These are phyloP conservation scores for Cottoperca gobio DNA, from an alignment of 2,797 vertebrate genomes.

Conservation along the genomic window DNA sequence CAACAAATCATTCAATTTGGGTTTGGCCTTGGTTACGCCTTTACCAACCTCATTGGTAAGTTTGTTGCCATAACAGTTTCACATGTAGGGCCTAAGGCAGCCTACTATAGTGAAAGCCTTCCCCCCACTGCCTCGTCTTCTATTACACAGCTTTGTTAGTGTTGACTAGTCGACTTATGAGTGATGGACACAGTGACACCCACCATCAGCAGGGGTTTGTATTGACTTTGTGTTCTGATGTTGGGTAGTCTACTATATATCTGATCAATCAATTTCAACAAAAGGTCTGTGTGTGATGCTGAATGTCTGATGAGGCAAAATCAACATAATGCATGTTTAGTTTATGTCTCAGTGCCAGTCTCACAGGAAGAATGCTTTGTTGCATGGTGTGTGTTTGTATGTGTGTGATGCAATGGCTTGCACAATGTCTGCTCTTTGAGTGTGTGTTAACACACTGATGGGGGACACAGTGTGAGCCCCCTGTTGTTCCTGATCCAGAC, in stretches of 20 bases:
- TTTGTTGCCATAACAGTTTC: conserved; percentile 55
- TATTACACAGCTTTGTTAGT: conserved; percentile 54
- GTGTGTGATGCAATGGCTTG: conserved; percentile 4
- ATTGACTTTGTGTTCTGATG: conserved; percentile 62
- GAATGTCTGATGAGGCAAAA: conserved; percentile 71
- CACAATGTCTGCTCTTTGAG: conserved; percentile 29
- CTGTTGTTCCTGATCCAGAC: conserved; percentile 40
- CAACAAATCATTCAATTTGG: conserved; percentile 49
- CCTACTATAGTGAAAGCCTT: conserved; percentile 25
- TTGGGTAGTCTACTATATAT: conserved; percentile 38
- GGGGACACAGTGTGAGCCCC: conserved; percentile 25
- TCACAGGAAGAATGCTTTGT: conserved; percentile 38
- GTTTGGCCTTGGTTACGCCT: conserved; percentile 45
- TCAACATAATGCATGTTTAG: conserved; percentile 54
- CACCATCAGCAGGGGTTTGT: conserved; percentile 48
- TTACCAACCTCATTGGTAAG: conserved; percentile 29
- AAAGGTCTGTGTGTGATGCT: conserved; percentile 54
- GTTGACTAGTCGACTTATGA: conserved; percentile 38
- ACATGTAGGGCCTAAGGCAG: conserved; percentile 11
- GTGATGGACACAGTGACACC: conserved; percentile 58
- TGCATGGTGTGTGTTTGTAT: conserved; percentile 27
- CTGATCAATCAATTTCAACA: conserved; percentile 74
- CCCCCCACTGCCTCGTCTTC: conserved; percentile 33
- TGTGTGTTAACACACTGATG: conserved; percentile 22
- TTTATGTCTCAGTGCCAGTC: conserved; percentile 30